These are phyloP conservation scores for Psephotus haematonotus DNA, from an alignment of 2,113 vertebrate species.

Conservation along the genomic window DNA sequence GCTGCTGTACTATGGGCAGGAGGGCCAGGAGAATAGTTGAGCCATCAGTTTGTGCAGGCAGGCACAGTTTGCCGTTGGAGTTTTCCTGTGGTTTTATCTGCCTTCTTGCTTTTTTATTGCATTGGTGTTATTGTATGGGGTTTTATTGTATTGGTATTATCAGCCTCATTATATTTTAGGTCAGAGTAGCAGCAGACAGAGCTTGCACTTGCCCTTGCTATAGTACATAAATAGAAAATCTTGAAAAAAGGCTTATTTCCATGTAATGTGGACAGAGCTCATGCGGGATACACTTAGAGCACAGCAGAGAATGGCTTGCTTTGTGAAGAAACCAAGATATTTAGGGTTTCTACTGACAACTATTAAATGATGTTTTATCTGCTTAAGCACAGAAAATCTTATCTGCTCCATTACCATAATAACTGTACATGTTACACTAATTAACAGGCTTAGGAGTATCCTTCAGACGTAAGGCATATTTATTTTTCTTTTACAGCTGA, in stretches of 20 bases:
- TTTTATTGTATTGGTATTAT: neutral
- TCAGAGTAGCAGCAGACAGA: neutral
- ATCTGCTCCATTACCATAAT: neutral
- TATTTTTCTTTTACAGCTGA: neutral
- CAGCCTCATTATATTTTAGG: neutral
- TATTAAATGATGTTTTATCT: neutral
- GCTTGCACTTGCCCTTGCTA: fast-evolving
- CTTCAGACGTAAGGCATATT: neutral
- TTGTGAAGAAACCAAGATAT: constrained; percentile 2
- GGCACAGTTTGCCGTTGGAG: neutral
- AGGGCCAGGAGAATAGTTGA: neutral
- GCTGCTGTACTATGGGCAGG: fast-evolving
- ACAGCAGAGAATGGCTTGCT: neutral
- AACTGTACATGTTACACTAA: neutral
- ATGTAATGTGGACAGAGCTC: neutral
- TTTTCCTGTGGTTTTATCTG: neutral
- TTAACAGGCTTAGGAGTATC: neutral
- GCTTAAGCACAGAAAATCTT: neutral
- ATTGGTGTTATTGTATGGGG: neutral
- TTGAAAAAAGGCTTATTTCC: constrained; percentile 42
- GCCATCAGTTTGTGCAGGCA: neutral
- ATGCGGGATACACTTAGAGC: neutral
- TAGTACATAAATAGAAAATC: neutral
- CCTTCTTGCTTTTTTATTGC: neutral
- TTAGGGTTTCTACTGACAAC: neutral